A percentile compares a stretch with the other conserved stretches of the same genome.
These are phyloP conservation scores for Alethe diademata DNA, from an alignment of 2,113 vertebrate genomes.

Conservation along the genomic window DNA sequence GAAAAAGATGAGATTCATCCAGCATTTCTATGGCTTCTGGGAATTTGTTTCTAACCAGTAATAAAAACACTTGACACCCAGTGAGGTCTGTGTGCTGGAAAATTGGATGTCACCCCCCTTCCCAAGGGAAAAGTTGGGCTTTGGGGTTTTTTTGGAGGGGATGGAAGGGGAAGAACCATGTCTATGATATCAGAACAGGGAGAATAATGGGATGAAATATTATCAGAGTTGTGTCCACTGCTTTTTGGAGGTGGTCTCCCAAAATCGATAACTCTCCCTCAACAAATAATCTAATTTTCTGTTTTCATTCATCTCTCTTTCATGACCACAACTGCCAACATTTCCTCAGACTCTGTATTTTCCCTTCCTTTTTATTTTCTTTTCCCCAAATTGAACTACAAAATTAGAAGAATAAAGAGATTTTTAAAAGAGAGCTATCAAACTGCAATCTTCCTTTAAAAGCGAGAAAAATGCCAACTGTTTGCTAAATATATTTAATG, in stretches of 20 bases:
- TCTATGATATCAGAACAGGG: neutral
- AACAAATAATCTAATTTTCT: neutral
- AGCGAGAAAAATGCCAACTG: neutral
- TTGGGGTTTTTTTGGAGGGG: neutral
- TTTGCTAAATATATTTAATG: neutral
- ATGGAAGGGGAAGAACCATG: accelerated
- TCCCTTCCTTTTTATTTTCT: neutral
- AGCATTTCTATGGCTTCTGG: neutral
- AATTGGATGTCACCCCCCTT: neutral
- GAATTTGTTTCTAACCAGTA: neutral
- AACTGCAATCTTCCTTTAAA: neutral
- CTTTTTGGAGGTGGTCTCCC: neutral
- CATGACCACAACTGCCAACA: neutral
- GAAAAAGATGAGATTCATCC: neutral
- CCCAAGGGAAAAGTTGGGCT: neutral
- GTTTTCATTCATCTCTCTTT: neutral
- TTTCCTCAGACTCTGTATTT: neutral
- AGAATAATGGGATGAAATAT: neutral
- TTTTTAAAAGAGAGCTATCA: neutral
- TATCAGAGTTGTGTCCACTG: neutral
- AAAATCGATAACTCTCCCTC: neutral
- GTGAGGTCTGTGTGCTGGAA: neutral
- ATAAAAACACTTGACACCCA: neutral
- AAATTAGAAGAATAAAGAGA: neutral
- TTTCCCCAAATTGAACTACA: neutral